phyloP scores from a whole-genome alignment of 2,113 vertebrate species.

The Charina bottae region DNA sequence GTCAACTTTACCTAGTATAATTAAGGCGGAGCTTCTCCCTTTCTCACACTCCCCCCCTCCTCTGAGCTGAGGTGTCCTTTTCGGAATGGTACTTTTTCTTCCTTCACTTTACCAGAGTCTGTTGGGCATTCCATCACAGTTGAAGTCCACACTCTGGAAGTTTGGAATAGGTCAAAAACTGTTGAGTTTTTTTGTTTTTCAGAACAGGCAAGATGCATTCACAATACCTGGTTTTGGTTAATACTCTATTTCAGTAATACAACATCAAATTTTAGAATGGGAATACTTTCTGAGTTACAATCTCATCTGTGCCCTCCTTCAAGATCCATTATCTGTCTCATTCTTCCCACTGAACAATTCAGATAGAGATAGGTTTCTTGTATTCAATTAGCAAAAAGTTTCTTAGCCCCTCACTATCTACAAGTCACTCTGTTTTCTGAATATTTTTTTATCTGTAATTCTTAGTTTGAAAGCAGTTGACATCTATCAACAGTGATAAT shows the following conservation, averaged over 20 bases:
- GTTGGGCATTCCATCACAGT: background rate
- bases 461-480: background rate
- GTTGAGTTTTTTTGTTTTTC: background rate
- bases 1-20: background rate
- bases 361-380: background rate
- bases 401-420: background rate
- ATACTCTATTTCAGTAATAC: background rate
- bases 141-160: background rate
- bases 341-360: background rate
- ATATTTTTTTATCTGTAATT: background rate
- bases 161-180: background rate
- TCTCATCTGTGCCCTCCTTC: background rate
- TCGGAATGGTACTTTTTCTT: background rate
- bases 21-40: background rate
- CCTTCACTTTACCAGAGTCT: background rate
- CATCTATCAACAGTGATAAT: background rate
- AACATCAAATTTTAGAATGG: background rate
- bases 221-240: background rate
- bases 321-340: fast-evolving
- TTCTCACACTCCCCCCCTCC: background rate
- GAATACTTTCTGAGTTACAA: background rate
- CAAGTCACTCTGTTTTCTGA: background rate
- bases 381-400: background rate
- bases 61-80: background rate
- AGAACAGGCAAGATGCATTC: background rate